These are phyloP conservation scores for Leptopilina drosophilae DNA, from an alignment of 2,888 invertebrate species.

Conservation along the genomic window DNA sequence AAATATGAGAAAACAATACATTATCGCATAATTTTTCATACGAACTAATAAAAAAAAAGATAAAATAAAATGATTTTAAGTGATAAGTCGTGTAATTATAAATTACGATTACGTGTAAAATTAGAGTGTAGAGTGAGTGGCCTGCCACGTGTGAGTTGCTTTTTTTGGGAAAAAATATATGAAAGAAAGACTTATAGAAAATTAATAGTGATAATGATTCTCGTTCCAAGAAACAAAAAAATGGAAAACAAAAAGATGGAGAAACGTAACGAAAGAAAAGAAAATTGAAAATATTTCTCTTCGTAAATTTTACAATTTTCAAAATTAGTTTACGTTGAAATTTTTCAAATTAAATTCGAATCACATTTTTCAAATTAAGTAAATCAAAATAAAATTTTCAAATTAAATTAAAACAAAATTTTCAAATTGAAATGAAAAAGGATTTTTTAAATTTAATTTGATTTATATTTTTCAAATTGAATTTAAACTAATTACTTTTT, in stretches of 20 bases:
- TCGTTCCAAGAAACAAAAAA: slow-evolving; percentile 41
- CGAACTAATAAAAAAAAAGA: slow-evolving; percentile 56
- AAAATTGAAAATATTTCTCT: no score
- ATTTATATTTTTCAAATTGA: no score
- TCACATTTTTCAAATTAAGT: no score
- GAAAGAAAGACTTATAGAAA: slow-evolving; percentile 46
- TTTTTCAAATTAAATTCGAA: no score
- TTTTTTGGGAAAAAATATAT: background rate
- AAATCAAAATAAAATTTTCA: no score
- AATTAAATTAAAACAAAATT: no score
- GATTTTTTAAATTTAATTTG: no score
- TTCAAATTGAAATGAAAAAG: no score
- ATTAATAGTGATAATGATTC: slow-evolving; percentile 40
- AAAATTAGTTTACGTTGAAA: no score
- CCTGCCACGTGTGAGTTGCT: slow-evolving; percentile 2
- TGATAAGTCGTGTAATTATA: slow-evolving; percentile 45
- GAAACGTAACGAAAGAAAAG: no score
- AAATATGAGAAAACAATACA: slow-evolving; percentile 59
- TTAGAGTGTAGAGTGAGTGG: slow-evolving; percentile 36
- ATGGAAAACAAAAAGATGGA: background rate
- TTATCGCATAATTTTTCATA: slow-evolving; percentile 70
- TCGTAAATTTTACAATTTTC: no score
- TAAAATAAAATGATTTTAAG: slow-evolving; percentile 41
- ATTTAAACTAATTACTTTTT: no score
- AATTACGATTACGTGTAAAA: slow-evolving; percentile 41